Percentiles rank a stretch among this genome's conserved stretches.
phyloP scores from a whole-genome alignment of 2,797 vertebrate genomes.

The Strix occidentalis region DNA sequence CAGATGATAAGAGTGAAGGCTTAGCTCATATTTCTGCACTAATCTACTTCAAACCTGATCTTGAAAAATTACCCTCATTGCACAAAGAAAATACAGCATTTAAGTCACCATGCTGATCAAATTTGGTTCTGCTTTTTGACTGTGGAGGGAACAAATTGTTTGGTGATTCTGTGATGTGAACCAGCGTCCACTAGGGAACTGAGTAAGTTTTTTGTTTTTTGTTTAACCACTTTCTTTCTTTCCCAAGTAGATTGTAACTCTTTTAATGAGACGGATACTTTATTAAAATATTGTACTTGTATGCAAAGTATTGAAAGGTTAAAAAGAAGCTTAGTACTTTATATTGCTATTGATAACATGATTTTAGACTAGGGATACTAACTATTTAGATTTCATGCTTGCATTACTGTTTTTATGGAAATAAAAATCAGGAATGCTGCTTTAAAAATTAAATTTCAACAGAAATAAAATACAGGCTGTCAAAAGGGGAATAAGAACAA shows the following conservation, averaged over 20 bases:
- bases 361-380: neutral
- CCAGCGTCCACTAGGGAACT: constrained; percentile 34
- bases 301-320: neutral
- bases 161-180: constrained; percentile 52
- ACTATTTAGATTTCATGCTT: constrained; percentile 37
- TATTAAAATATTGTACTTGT: neutral
- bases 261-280: neutral
- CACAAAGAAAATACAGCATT: constrained; percentile 64
- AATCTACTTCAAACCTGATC: constrained; percentile 69
- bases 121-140: constrained; percentile 64
- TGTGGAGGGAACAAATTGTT: constrained; percentile 56
- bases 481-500: constrained; percentile 94
- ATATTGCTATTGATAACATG: neutral
- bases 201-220: constrained; percentile 10
- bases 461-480: constrained; percentile 77
- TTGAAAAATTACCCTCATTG: constrained; percentile 67
- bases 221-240: constrained; percentile 5
- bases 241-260: constrained; percentile 1
- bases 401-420: constrained; percentile 19
- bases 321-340: neutral
- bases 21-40: constrained; percentile 71
- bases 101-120: constrained; percentile 65
- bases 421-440: constrained; percentile 56
- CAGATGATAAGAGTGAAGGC: constrained; percentile 63
- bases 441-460: constrained; percentile 66